A percentile compares a stretch with the other conserved stretches of the same genome.
phyloP scores from a whole-genome alignment of 35 echinoderm and acorn worm species.

The Ophiothrix spiculata region DNA sequence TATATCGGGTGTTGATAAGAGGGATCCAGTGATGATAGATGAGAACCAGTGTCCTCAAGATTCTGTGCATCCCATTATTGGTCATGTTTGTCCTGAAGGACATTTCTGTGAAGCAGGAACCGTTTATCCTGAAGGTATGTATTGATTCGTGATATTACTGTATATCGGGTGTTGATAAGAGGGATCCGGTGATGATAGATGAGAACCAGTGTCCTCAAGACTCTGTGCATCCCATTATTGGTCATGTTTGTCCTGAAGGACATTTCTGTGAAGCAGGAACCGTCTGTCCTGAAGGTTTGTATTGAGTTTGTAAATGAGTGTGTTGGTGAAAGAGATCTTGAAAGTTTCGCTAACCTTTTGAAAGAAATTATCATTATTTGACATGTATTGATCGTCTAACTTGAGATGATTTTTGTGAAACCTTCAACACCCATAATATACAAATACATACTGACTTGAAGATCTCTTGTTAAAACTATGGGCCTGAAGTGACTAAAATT shows the following conservation, averaged over 20 bases:
- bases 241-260: constrained; percentile 79
- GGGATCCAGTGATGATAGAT: constrained; percentile 68
- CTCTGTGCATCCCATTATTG: constrained; percentile 88
- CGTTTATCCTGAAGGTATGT: constrained; percentile 83
- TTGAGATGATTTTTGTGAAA: too few species aligned
- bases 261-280: constrained; percentile 74
- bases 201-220: constrained; percentile 82
- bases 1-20: constrained; percentile 73
- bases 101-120: constrained; percentile 74
- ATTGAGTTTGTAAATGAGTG: too few species aligned
- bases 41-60: constrained; percentile 82
- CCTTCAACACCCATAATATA: too few species aligned
- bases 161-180: constrained; percentile 73
- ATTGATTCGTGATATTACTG: constrained; percentile 95
- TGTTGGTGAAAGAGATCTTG: too few species aligned
- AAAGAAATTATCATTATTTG: too few species aligned
- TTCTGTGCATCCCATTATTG: constrained; percentile 88
- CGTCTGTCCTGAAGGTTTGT: constrained; percentile 75
- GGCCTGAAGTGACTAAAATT: too few species aligned
- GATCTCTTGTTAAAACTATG: too few species aligned
- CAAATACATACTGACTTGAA: too few species aligned
- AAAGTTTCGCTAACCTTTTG: too few species aligned
- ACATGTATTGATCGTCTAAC: too few species aligned
- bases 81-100: constrained; percentile 79
- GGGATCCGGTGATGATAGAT: constrained; percentile 68